Base-by-base conservation (phyloP, 2,797 vertebrate genomes). In the Ara ararauna region DNA sequence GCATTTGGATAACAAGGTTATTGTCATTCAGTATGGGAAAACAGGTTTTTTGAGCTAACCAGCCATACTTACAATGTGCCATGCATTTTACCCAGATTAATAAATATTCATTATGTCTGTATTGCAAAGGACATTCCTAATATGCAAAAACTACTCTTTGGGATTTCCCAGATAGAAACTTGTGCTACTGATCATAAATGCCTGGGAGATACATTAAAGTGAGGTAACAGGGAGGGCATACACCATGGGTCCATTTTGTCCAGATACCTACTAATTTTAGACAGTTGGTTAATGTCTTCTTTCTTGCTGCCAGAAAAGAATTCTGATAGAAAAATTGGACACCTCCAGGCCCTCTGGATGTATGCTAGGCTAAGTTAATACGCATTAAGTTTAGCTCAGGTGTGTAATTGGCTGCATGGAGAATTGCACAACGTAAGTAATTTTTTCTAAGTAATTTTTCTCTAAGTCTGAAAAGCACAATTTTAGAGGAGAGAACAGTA, bases 401-500 rank as follows among this genome's bases (percentile, higher is more conserved):
- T 50, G 27, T 88, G 29, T 89, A 90, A 68, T 11, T 86, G 51
- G 24, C 45, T 86, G 38, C 26, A 34, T 71, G 47, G 67, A 81
- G 54, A 94, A 91, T 26, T 44, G 11, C n/a, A 73, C 48, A 71
- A 86, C 23, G 68, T 58, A 34, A 83, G 42, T 73, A 45, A 8
- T 64, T 45, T 85, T 79, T 75, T n/a, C 23, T 7, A 50, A 72
- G 51, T 83, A n/a, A 7, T 60, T 45, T 85, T 79, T 73, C 12
- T n/a, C 26, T 6, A 56, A 68, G 48, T 80, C 29, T 77, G 61
- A 53, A 65, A 82, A 70, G 13, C 36, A 44, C 5, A 29, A 3
- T 92, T 94, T 96, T 87, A 71, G 85, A 61, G 30, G 48, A 51
- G 36, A 92, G 48, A 87, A 40, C 13, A 80, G 48, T 94, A 89